Evolutionary conservation across 2,113 vertebrate genomes (phyloP).

Genomic region (Promerops cafer): DNA sequence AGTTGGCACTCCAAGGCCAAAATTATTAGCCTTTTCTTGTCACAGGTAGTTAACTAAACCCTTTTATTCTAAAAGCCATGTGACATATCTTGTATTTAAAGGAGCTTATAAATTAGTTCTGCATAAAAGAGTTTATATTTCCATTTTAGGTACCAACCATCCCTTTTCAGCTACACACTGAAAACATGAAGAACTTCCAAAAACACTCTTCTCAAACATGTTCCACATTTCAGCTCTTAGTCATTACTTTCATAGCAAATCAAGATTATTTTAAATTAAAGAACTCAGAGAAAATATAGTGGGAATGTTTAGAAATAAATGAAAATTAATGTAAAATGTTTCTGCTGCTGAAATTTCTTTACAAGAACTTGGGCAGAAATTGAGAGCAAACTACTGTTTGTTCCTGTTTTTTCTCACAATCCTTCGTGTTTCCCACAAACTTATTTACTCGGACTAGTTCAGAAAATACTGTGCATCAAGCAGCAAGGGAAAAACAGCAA

Average conservation of each 20-base stretch:
- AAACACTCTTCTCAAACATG: not conserved
- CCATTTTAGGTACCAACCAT: not conserved
- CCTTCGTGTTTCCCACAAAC: not conserved
- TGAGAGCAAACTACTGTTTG: not conserved
- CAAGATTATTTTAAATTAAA: not conserved
- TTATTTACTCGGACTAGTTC: not conserved
- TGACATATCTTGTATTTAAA: not conserved
- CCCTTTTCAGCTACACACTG: not conserved
- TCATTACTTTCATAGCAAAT: not conserved
- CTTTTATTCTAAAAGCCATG: not conserved
- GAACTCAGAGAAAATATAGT: not conserved
- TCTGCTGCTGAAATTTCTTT: not conserved
- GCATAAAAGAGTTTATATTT: not conserved
- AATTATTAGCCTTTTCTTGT: not conserved
- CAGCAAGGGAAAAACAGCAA: not conserved
- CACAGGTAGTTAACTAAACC: not conserved
- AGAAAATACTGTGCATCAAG: not conserved
- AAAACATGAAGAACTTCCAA: not conserved
- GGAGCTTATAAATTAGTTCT: not conserved
- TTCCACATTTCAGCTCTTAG: not conserved
- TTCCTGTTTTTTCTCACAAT: not conserved
- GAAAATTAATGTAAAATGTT: not conserved
- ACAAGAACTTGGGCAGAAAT: not conserved
- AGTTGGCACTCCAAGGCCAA: not conserved
- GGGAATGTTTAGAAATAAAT: not conserved